Percentiles rank a stretch among this genome's conserved stretches.
phyloP scores from a whole-genome alignment of 2,113 vertebrate genomes.

The Centropristis striata region DNA sequence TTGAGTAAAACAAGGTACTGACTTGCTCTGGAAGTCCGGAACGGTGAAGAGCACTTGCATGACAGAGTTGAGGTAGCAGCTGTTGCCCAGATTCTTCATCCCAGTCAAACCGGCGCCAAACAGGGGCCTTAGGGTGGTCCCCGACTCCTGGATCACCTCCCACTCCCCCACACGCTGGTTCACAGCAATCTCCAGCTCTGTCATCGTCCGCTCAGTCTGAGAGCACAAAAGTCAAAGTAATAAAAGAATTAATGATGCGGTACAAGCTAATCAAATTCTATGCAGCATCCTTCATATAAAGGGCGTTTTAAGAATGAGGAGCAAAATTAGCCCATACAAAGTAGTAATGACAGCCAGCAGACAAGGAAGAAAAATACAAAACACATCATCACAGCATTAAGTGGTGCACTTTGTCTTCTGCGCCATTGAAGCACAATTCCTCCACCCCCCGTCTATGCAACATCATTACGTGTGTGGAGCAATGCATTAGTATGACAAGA shows the following conservation, averaged over 20 bases:
- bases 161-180: conserved; percentile 99
- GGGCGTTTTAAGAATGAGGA: conserved; percentile 18
- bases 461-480: conserved; percentile 54
- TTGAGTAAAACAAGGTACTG: conserved; percentile 74
- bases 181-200: conserved; percentile 98
- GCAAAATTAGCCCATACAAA: not conserved
- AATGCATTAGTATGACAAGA: conserved; percentile 44
- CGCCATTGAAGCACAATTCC: conserved; percentile 8
- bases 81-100: conserved; percentile 98
- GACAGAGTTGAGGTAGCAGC: conserved; percentile 99
- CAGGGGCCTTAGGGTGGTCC: conserved; percentile 92
- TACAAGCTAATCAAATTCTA: not conserved
- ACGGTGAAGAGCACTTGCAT: conserved; percentile 99
- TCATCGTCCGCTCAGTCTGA: conserved; percentile 98
- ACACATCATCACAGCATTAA: conserved; percentile 33
- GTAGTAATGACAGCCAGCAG: conserved; percentile 28
- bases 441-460: conserved; percentile 39
- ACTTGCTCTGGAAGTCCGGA: conserved; percentile 98
- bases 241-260: not conserved
- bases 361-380: conserved; percentile 3
- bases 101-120: conserved; percentile 96
- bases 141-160: conserved; percentile 98
- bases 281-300: not conserved
- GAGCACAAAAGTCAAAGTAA: not conserved
- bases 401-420: conserved; percentile 38